Evolutionary conservation across 2,888 invertebrate species (phyloP).

Genomic region (Biston betularia): DNA sequence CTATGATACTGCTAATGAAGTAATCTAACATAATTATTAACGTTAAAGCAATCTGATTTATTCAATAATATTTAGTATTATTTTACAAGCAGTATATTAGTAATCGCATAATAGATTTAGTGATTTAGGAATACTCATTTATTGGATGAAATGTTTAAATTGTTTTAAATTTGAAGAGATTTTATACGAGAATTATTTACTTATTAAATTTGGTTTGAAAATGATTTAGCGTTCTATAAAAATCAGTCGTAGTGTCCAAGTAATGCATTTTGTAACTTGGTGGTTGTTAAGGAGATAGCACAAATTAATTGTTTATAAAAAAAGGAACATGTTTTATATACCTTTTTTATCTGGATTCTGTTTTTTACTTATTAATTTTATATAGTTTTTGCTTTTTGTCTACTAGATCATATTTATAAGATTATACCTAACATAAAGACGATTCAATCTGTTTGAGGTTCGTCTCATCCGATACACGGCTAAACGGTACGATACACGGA

Average conservation of each 20-base stretch:
- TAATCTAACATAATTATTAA: not conserved
- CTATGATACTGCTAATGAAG: not conserved
- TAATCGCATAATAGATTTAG: slow-evolving; percentile 31
- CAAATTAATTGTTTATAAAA: slow-evolving; percentile 13
- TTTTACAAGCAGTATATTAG: slow-evolving; percentile 20
- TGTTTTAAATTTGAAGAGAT: slow-evolving; percentile 2
- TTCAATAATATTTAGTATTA: slow-evolving; percentile 18
- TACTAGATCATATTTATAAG: too few relatives aligned
- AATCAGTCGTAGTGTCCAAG: not conserved
- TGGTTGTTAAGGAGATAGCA: slow-evolving; percentile 31
- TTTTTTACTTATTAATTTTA: not conserved
- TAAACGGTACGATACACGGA: too few relatives aligned
- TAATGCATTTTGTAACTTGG: slow-evolving; percentile 27
- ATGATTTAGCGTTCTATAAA: slow-evolving; percentile 10
- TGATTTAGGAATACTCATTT: slow-evolving; percentile 37
- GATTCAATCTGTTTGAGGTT: too few relatives aligned
- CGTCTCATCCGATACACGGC: too few relatives aligned
- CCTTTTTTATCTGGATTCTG: not conserved
- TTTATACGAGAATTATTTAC: slow-evolving; percentile 24
- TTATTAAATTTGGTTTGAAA: slow-evolving; percentile 11
- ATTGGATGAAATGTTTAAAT: slow-evolving; percentile 12
- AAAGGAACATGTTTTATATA: slow-evolving; percentile 2
- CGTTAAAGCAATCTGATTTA: slow-evolving; percentile 23
- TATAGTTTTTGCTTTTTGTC: not conserved
- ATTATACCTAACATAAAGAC: too few relatives aligned